A percentile compares a stretch with the other conserved stretches of the same genome.
phyloP scores from a whole-genome alignment of 1,140 invertebrate species.

The Papilio machaon region DNA sequence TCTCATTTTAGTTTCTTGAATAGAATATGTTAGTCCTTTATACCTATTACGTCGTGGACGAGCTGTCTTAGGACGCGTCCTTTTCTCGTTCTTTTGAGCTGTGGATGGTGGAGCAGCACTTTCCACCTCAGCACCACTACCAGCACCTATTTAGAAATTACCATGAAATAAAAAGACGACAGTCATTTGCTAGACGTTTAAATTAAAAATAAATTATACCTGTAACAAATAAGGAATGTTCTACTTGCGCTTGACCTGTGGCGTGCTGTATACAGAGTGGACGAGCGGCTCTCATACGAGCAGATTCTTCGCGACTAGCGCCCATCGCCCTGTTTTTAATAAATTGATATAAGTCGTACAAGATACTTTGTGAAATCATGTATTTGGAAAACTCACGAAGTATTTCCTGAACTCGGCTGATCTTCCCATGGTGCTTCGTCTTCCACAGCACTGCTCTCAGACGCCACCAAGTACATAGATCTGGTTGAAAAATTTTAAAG shows the following conservation, averaged over 20 bases:
- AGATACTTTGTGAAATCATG: not conserved
- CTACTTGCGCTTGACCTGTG: slow-evolving; percentile 56
- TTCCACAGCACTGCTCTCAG: slow-evolving; percentile 75
- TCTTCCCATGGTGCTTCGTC: slow-evolving; percentile 72
- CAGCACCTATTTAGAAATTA: slow-evolving; percentile 51
- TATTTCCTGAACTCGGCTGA: slow-evolving; percentile 64
- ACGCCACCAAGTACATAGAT: slow-evolving; percentile 76
- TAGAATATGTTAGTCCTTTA: not conserved
- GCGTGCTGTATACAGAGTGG: slow-evolving; percentile 72
- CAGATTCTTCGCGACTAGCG: slow-evolving; percentile 49
- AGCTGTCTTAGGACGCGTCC: slow-evolving; percentile 64
- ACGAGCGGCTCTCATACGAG: slow-evolving; percentile 56
- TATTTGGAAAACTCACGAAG: slow-evolving; percentile 61
- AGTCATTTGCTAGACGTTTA: not conserved
- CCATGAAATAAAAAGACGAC: not conserved
- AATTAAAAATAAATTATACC: slow-evolving; percentile 50
- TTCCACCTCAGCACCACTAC: slow-evolving; percentile 66
- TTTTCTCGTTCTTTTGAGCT: slow-evolving; percentile 46
- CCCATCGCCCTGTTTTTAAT: slow-evolving; percentile 46
- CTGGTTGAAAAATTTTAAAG: slow-evolving; percentile 43
- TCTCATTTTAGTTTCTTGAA: too few relatives aligned
- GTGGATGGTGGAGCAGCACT: slow-evolving; percentile 54
- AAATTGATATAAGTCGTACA: not conserved
- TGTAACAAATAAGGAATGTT: slow-evolving; percentile 67
- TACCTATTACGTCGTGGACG: slow-evolving; percentile 65